Percentiles rank a stretch among this genome's conserved stretches.
phyloP scores from a whole-genome alignment of 2,888 invertebrate genomes.

The Drosophila nigricruria region DNA sequence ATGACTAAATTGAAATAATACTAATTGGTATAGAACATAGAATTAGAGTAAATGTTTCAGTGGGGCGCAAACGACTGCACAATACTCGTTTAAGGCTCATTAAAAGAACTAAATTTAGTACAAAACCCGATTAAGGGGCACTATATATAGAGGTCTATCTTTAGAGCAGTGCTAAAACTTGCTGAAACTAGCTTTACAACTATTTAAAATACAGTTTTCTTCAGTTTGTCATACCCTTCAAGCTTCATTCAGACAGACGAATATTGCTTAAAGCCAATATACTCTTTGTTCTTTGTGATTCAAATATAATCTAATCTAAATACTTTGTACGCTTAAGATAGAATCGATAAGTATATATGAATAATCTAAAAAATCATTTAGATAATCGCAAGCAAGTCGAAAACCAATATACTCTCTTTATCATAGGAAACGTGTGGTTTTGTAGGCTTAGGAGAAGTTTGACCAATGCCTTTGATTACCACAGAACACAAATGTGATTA shows the following conservation, averaged over 20 bases:
- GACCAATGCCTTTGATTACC: neutral
- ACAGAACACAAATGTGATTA: slow-evolving; percentile 7
- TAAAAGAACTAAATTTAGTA: neutral
- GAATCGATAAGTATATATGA: too few species aligned
- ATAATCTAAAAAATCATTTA: too few species aligned
- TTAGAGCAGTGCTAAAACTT: neutral
- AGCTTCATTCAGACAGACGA: too few species aligned
- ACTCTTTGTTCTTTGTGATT: too few species aligned
- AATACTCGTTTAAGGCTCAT: neutral
- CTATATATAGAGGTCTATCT: neutral
- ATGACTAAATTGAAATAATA: neutral
- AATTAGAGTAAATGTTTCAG: neutral
- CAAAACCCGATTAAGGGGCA: neutral
- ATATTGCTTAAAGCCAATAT: too few species aligned
- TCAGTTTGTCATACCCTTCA: too few species aligned
- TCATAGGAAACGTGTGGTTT: neutral
- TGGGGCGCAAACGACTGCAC: neutral
- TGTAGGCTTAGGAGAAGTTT: neutral
- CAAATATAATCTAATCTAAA: too few species aligned
- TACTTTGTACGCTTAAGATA: too few species aligned
- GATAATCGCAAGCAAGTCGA: neutral
- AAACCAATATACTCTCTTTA: neutral
- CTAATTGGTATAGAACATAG: neutral
- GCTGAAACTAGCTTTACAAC: neutral
- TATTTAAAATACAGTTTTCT: neutral